These are phyloP conservation scores for Beroe forskalii DNA, from an alignment of 37 sponge, comb jelly and placozoan species.

Conservation along the genomic window DNA sequence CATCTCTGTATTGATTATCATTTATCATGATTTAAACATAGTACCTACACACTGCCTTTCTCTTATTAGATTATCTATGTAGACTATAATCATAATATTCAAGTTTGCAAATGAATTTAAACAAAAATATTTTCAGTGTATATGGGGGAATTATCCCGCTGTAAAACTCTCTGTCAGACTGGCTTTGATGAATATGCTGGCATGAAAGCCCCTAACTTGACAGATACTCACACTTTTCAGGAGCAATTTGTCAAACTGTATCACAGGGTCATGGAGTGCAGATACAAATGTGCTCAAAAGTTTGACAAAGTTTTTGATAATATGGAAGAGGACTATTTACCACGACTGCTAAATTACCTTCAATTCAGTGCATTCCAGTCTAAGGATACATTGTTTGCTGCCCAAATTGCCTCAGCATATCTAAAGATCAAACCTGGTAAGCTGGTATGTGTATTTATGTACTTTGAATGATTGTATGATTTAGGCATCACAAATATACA, in stretches of 20 bases:
- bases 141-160: neutral
- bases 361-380: constrained; percentile 61
- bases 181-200: constrained; percentile 4
- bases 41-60: neutral
- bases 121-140: constrained; percentile 37
- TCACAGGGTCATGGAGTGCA: constrained; percentile 13
- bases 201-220: neutral
- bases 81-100: too few relatives aligned
- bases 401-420: neutral
- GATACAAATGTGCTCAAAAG: neutral
- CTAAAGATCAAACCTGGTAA: constrained; percentile 4
- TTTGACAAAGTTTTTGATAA: neutral
- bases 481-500: too few relatives aligned
- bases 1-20: neutral
- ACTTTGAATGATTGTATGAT: neutral
- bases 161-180: constrained; percentile 20
- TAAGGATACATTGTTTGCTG: neutral
- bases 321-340: constrained; percentile 17
- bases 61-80: neutral
- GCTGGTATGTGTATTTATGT: neutral
- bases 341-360: constrained; percentile 32
- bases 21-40: neutral
- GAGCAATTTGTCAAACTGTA: constrained; percentile 13
- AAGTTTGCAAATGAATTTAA: neutral
- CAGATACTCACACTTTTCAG: constrained; percentile 12